Base-by-base conservation (phyloP, 1,140 invertebrate species). In the Ectropis grisescens region DNA sequence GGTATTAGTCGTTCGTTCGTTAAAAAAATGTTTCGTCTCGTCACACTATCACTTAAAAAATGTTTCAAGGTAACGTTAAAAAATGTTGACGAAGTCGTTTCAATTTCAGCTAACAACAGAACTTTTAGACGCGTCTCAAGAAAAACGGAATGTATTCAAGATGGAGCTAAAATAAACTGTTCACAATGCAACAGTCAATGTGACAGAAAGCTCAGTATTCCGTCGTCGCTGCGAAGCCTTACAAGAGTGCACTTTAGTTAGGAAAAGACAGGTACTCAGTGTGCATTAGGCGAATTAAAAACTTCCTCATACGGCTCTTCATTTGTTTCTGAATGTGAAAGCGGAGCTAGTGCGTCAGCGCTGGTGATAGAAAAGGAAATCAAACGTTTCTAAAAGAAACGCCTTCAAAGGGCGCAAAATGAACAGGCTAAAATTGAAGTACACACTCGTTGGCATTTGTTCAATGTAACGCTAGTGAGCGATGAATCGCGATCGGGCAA, bases 241-340 rank as follows among this genome's bases (percentile, higher is more conserved):
- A 69, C 46, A 69, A 56, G 41, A 49, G 54, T 58, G 58, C 58
- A 58, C 58, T 68, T 58, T 66, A 58, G 48, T 61, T 58, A 65
- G 55, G 41, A 55, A 64, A 70, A 56, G 49, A 60, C 58, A 60
- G 50, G 52, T 58, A 58, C 54, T 58, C 35, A 42, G 53, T 47
- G 52, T 76, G 66, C 72, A 78, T 78, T 78, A 78, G 69, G 70
- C 60, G 56, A 75, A 78, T 78, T 78, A 78, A 78, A 75, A 78
- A 75, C 48, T 58, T 65, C 47, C 58, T 59, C 43, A 32, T 51
- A 52, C 52, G 50, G 33, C 41, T 56, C 54, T 50, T 57, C 59
- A 64, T 68, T 72, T 74, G 65, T 70, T 60, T 61, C 38, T 41
- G 29, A 42, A 65, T 60, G 54, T 55, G 60, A 65, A 70, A 52